phyloP scores from a whole-genome alignment of 2,113 vertebrate species.

The Macaca nemestrina region DNA sequence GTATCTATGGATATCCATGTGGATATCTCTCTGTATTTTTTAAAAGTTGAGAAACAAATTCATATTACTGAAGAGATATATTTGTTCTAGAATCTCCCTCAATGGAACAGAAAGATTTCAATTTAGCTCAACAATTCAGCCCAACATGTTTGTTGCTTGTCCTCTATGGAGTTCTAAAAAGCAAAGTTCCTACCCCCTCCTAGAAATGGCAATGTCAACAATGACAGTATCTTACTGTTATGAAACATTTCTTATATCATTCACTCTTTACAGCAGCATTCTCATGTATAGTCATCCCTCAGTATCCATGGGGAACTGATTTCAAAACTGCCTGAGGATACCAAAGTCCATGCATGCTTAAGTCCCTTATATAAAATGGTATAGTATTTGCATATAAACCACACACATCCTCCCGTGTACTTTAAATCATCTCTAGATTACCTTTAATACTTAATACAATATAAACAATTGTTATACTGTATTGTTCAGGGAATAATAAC shows the following conservation, averaged over 20 bases:
- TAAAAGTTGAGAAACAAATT: not conserved
- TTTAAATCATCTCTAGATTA: not conserved
- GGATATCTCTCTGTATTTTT: not conserved
- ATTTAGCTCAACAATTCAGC: not conserved
- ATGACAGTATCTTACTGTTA: not conserved
- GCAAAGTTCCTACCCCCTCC: not conserved
- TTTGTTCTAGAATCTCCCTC: not conserved
- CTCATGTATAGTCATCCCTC: not conserved
- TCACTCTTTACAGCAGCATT: not conserved
- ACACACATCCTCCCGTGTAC: not conserved
- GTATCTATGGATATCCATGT: not conserved
- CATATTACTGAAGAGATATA: not conserved
- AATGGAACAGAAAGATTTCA: not conserved
- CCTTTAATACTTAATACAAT: not conserved
- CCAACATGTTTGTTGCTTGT: not conserved
- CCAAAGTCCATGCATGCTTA: not conserved
- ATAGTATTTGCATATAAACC: not conserved
- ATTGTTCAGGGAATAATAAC: not conserved
- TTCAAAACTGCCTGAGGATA: not conserved
- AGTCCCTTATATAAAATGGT: not conserved
- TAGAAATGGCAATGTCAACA: not conserved
- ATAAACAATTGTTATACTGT: not conserved
- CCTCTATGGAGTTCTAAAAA: not conserved
- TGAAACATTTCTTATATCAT: not conserved
- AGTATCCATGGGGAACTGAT: not conserved